phyloP scores from a whole-genome alignment of 1,140 invertebrate species.

The Nixonia krombeini region DNA sequence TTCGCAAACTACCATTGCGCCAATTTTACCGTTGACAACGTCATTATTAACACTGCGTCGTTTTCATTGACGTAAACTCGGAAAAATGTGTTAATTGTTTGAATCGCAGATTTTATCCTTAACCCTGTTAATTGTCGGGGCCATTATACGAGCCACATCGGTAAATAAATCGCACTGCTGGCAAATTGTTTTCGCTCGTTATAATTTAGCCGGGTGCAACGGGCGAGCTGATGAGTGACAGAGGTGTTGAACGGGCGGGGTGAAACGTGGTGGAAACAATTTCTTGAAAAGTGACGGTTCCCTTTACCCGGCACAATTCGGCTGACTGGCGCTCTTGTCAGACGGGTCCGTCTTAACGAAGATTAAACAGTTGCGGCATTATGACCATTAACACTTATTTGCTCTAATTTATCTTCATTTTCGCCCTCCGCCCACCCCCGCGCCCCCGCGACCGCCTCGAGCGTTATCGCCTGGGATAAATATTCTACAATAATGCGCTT shows the following conservation, averaged over 20 bases:
- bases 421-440: slow-evolving; percentile 37
- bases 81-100: slow-evolving; percentile 19
- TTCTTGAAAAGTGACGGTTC: slow-evolving; percentile 52
- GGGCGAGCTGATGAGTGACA: no score
- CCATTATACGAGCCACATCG: slow-evolving; percentile 29
- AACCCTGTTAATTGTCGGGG: slow-evolving; percentile 36
- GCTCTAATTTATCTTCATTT: slow-evolving; percentile 59
- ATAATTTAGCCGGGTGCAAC: slow-evolving; percentile 39
- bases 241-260: no score
- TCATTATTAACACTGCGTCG: no score
- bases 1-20: no score
- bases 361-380: slow-evolving; percentile 58
- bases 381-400: slow-evolving; percentile 59
- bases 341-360: slow-evolving; percentile 55
- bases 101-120: slow-evolving; percentile 46
- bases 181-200: slow-evolving; percentile 50
- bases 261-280: slow-evolving; percentile 48
- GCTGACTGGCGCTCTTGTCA: slow-evolving; percentile 48
- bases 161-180: slow-evolving; percentile 40
- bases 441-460: no score
- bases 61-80: no score
- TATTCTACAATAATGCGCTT: slow-evolving; percentile 15
- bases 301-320: slow-evolving; percentile 49
- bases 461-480: no score
- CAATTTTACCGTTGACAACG: no score